Evolutionary conservation across 2,797 vertebrate genomes (phyloP).

Genomic region (Rhinatrema bivittatum): DNA sequence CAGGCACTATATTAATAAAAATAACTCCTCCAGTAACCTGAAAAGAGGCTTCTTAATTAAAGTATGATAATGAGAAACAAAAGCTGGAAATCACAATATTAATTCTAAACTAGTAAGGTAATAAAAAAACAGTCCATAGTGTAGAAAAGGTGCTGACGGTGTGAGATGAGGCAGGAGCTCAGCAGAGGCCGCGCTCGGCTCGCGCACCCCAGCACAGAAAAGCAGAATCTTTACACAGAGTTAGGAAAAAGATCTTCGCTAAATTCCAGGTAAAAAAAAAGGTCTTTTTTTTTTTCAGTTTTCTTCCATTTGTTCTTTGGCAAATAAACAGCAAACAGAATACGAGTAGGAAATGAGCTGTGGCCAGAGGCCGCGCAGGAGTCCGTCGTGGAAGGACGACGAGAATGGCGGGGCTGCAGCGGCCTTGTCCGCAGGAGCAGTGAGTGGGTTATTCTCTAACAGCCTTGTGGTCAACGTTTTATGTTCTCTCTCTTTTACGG

Average conservation of each 20-base stretch:
- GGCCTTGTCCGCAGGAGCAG: constrained; percentile 26
- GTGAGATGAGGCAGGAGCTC: constrained; percentile 11
- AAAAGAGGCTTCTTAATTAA: constrained; percentile 34
- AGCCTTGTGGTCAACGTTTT: constrained; percentile 17
- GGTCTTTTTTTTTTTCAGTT: constrained; percentile 17
- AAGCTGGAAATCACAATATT: constrained; percentile 57
- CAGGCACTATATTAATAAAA: too few species aligned
- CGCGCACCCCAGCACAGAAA: constrained; percentile 31
- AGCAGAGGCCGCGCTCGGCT: constrained; percentile 8
- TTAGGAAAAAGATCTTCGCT: constrained; percentile 49
- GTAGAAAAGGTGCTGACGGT: constrained; percentile 47
- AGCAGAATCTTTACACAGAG: constrained; percentile 24
- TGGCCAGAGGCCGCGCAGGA: constrained; percentile 32
- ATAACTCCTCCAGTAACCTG: too few species aligned
- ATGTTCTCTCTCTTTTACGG: constrained; percentile 13
- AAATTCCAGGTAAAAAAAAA: constrained; percentile 29
- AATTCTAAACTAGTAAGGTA: constrained; percentile 45
- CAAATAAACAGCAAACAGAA: constrained; percentile 57
- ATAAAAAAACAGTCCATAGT: constrained; percentile 57
- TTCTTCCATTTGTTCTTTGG: constrained; percentile 52
- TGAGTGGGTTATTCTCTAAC: too few species aligned
- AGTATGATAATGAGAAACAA: constrained; percentile 38
- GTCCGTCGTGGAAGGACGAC: constrained; percentile 23
- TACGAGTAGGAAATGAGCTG: constrained; percentile 40
- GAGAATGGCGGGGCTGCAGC: constrained; percentile 7